Conservation (phyloP, 2,888 invertebrate genomes). For the Pachycephus smyrnensis region DNA sequence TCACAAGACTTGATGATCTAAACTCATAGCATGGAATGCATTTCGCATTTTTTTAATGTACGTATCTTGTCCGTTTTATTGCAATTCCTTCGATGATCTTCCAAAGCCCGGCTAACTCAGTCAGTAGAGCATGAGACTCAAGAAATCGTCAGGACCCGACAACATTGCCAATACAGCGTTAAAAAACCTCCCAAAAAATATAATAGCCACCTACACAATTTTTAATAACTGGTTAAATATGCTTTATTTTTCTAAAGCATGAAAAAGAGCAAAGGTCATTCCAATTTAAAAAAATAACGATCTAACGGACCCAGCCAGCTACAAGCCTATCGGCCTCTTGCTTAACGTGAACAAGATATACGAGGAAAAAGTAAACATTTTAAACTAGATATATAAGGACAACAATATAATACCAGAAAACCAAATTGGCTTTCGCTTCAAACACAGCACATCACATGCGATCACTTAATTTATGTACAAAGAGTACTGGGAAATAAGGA, state of each 20-base stretch:
- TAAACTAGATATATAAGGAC: background rate
- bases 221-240: background rate
- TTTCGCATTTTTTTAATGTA: background rate
- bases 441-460: background rate
- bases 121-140: conserved; percentile 52
- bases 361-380: background rate
- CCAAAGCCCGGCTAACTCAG: conserved; percentile 53
- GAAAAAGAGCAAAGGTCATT: background rate
- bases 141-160: too few species aligned
- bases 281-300: background rate
- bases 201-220: too few species aligned
- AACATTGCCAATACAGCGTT: too few species aligned
- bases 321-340: background rate
- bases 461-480: background rate
- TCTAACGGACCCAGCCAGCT: background rate
- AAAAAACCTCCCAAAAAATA: too few species aligned
- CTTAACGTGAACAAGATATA: background rate
- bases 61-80: background rate
- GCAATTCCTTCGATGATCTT: fast-evolving
- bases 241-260: background rate
- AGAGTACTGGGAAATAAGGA: background rate
- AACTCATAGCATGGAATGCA: background rate
- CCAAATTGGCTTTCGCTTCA: background rate
- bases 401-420: background rate
- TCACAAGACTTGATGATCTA: background rate